A percentile compares a stretch with the other conserved stretches of the same genome.
Conservation (phyloP, 2,888 invertebrate genomes). For the Pyrgus malvae region DNA sequence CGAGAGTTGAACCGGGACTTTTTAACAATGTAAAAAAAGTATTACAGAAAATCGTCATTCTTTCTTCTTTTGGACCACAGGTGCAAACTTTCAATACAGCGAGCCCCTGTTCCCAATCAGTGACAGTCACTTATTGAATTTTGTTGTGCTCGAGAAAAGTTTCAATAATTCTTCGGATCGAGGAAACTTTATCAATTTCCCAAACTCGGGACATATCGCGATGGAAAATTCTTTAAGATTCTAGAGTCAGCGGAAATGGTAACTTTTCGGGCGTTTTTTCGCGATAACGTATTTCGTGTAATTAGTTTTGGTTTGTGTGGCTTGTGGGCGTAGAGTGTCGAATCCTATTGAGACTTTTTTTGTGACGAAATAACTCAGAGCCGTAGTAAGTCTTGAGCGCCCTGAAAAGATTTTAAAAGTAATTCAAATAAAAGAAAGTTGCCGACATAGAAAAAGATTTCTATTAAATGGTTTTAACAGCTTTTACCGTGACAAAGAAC, state of each 20-base stretch:
- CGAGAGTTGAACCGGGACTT: too few species aligned
- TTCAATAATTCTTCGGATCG: slow-evolving; percentile 73
- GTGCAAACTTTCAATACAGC: slow-evolving; percentile 35
- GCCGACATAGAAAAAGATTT: too few species aligned
- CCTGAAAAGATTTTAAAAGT: too few species aligned
- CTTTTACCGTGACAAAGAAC: too few species aligned
- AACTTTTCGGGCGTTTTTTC: slow-evolving; percentile 10
- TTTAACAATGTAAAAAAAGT: not conserved
- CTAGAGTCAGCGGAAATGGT: slow-evolving; percentile 26
- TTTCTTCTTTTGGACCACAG: slow-evolving; percentile 2
- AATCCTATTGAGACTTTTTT: too few species aligned
- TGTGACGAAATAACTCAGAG: too few species aligned
- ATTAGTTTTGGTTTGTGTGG: slow-evolving; percentile 13
- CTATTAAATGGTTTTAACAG: too few species aligned
- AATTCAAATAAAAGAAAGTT: too few species aligned
- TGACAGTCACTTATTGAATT: slow-evolving; percentile 79
- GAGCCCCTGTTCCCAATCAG: slow-evolving; percentile 60
- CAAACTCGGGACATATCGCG: slow-evolving; percentile 65
- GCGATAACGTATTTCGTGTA: slow-evolving; percentile 3
- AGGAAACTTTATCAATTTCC: slow-evolving; percentile 79
- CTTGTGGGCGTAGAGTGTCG: too few species aligned
- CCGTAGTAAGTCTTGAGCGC: too few species aligned
- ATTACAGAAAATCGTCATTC: not conserved
- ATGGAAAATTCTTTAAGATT: slow-evolving; percentile 43
- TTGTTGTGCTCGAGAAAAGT: slow-evolving; percentile 74